phyloP scores from a whole-genome alignment of 2,888 invertebrate species.

The Chironomus riparius region DNA sequence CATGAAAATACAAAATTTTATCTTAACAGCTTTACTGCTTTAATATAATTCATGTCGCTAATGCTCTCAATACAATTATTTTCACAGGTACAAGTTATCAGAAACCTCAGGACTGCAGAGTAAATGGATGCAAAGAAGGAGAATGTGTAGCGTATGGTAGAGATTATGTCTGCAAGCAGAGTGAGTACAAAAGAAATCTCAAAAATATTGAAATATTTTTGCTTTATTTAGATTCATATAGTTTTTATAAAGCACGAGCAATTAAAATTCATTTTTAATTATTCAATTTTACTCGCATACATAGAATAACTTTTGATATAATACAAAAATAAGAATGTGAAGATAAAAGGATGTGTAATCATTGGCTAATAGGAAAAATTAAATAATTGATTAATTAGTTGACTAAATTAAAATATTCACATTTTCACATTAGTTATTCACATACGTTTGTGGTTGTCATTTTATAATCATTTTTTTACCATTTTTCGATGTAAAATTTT shows the following conservation, averaged over 20 bases:
- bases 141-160: conserved; percentile 78
- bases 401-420: not conserved
- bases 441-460: not conserved
- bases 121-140: conserved; percentile 65
- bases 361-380: not conserved
- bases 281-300: not conserved
- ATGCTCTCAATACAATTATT: not conserved
- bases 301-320: not conserved
- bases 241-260: conserved; percentile 13
- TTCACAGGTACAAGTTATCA: not conserved
- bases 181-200: conserved; percentile 35
- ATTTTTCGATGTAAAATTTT: not conserved
- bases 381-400: not conserved
- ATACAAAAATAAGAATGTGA: not conserved
- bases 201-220: not conserved
- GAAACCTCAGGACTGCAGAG: conserved; percentile 64
- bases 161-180: conserved; percentile 55
- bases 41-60: too few relatives aligned
- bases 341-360: not conserved
- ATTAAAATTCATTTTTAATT: not conserved
- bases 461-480: not conserved
- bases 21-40: too few relatives aligned
- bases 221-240: not conserved
- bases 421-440: not conserved
- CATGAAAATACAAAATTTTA: too few relatives aligned